These are phyloP conservation scores for Hyles vespertilio DNA, from an alignment of 1,140 invertebrate genomes.

Conservation along the genomic window DNA sequence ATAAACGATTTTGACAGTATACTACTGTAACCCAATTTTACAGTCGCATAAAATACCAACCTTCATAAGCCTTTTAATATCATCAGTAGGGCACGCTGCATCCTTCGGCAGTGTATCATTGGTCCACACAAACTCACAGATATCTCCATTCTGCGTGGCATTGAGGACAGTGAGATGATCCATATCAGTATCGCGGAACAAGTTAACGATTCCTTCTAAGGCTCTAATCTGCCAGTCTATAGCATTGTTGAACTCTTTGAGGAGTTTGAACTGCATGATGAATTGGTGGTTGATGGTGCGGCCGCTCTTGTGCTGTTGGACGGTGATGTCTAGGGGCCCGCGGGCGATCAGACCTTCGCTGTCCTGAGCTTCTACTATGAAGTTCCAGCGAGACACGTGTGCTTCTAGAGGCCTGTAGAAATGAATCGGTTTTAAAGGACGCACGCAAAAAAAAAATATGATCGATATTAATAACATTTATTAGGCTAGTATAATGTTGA, in stretches of 20 bases:
- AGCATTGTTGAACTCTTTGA: constrained; percentile 77
- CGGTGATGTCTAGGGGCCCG: constrained; percentile 85
- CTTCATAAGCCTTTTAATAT: constrained; percentile 82
- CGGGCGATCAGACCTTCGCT: constrained; percentile 82
- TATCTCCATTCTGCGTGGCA: constrained; percentile 77
- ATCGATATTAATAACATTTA: not conserved
- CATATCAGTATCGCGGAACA: constrained; percentile 83
- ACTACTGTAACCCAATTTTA: no score
- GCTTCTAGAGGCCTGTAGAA: constrained; percentile 85
- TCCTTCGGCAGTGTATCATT: constrained; percentile 89
- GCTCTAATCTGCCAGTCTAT: constrained; percentile 85
- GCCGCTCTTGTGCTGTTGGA: constrained; percentile 87
- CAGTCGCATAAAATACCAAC: constrained; percentile 28
- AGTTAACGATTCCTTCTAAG: constrained; percentile 80
- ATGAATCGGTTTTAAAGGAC: not conserved
- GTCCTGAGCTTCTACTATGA: constrained; percentile 86
- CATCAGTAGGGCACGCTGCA: constrained; percentile 82
- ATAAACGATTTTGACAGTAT: no score
- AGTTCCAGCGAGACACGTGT: constrained; percentile 89
- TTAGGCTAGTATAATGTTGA: not conserved
- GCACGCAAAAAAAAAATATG: not conserved
- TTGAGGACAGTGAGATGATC: constrained; percentile 82
- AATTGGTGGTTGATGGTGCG: constrained; percentile 91
- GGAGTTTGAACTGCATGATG: constrained; percentile 79
- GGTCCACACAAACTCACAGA: constrained; percentile 87